Conservation (phyloP, 1,140 invertebrate genomes). For the Heliothis virescens region DNA sequence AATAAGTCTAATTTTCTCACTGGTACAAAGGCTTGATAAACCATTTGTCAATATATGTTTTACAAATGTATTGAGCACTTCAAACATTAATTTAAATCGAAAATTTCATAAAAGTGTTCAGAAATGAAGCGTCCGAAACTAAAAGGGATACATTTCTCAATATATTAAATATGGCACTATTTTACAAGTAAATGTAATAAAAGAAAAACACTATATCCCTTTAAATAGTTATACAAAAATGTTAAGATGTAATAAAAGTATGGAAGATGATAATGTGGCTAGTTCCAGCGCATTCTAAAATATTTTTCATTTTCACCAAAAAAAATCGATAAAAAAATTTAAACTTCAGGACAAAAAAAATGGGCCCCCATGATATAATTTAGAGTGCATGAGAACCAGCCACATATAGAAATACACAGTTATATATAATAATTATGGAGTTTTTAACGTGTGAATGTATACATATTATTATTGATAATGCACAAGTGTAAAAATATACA, state of each 20-base stretch:
- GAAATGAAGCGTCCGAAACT: neutral
- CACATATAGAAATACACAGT: no score
- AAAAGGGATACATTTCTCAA: neutral
- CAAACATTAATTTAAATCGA: neutral
- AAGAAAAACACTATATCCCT: constrained; percentile 20
- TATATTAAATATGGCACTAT: constrained; percentile 35
- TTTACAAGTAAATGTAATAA: constrained; percentile 23
- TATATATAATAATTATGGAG: neutral
- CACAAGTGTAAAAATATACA: constrained; percentile 45
- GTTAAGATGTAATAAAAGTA: constrained; percentile 17
- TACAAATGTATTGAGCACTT: neutral
- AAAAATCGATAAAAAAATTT: no score
- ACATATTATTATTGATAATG: constrained; percentile 29
- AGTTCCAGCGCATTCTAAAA: no score
- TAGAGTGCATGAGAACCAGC: no score
- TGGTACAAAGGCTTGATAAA: neutral
- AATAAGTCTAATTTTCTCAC: constrained; percentile 31
- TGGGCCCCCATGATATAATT: no score
- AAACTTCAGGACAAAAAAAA: no score
- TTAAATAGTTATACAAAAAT: constrained; percentile 13
- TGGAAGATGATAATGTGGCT: constrained; percentile 10
- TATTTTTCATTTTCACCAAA: no score
- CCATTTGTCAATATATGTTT: neutral
- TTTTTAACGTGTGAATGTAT: constrained; percentile 10
- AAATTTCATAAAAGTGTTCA: neutral